phyloP scores from a whole-genome alignment of 2,797 vertebrate genomes.

The Pitangus sulphuratus region DNA sequence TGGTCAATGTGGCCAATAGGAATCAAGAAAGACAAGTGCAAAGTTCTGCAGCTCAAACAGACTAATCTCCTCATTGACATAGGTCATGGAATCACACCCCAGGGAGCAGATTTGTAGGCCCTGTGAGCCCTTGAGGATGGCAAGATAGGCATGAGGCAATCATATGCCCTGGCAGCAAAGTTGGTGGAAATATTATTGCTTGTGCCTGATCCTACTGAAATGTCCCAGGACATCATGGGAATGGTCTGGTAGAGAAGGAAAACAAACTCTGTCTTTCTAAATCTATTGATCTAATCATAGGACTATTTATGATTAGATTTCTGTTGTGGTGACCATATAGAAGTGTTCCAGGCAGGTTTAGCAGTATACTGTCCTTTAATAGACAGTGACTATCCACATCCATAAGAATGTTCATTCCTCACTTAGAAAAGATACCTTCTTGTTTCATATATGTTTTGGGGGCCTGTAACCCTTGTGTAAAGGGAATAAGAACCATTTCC shows the following conservation, averaged over 20 bases:
- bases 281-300: neutral
- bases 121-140: neutral
- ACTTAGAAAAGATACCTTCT: neutral
- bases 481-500: neutral
- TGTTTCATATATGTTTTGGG: neutral
- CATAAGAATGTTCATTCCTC: neutral
- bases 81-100: neutral
- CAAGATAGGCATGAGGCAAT: neutral
- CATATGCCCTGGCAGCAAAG: neutral
- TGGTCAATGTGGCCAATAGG: neutral
- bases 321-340: neutral
- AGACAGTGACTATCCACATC: neutral
- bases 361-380: neutral
- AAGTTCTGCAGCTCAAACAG: neutral
- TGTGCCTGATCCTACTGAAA: neutral
- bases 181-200: neutral
- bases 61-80: neutral
- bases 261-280: neutral
- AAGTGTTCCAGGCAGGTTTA: neutral
- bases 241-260: neutral
- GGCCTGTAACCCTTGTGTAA: neutral
- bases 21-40: neutral
- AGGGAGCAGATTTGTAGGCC: neutral
- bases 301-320: neutral
- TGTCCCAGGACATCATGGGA: neutral